Base-by-base conservation (phyloP, 2,797 vertebrate species). In the Telmatherina bonti region DNA sequence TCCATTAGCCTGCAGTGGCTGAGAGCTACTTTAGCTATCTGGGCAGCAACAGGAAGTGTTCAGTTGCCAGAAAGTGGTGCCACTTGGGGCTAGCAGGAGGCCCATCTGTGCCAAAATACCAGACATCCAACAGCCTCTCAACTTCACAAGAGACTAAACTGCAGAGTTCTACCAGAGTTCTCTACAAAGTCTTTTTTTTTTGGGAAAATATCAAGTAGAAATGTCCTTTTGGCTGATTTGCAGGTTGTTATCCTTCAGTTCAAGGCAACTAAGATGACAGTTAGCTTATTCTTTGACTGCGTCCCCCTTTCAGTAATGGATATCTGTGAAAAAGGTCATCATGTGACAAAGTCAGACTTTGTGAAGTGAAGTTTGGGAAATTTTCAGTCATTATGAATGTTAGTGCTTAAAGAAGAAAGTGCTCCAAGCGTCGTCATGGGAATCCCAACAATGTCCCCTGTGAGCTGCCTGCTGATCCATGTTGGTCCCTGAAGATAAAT, bases 1-100 rank as follows among this genome's bases (percentile, higher is more conserved):
- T 78, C 72, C 82, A 89, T 90, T 87, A 87, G 81, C 75, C 85
- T 62, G 53, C 63, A 75, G 74, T 29, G 51, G 75, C 74, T 69
- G 73, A 82, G 72, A 65, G 79, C 75, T 49, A 65, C 81, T 78
- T 20, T 22, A 52, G 83, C 78, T 83, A 77, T 70, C 75, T 49
- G 70, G 60, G 74, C 73, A 74, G 74, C 71, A 69, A 83, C 86
- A 87, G 79, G 83, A 79, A 62, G 65, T 72, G 67, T 79, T 90
- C 68, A 67, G 71, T 78, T 87, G 79, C 80, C 77, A 81, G 36
- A 72, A 67, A 72, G 69, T 38, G 67, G 57, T 54, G 79, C 85
- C 29, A 38, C 73, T 65, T 77, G 78, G 73, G 70, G 55, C 65
- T 58, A 51, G 85, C 75, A 70, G 76, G 81, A 82, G 61, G 74